These are phyloP conservation scores for Papilio gigon DNA, from an alignment of 2,888 invertebrate species.

Conservation along the genomic window DNA sequence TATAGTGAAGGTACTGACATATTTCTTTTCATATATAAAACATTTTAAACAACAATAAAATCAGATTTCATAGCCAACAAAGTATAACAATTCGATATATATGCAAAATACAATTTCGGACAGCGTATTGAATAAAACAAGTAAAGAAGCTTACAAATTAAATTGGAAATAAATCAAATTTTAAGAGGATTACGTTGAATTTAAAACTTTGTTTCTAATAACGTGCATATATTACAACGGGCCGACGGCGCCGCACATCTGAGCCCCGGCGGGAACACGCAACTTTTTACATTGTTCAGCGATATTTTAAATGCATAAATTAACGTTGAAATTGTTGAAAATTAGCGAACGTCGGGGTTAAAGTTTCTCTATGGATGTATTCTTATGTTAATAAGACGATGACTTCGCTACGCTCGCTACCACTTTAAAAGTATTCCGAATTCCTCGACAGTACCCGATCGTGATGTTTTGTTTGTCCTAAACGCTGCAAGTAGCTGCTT, in stretches of 20 bases:
- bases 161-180: constrained; percentile 49
- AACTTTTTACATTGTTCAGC: constrained; percentile 56
- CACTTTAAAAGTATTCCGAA: constrained; percentile 43
- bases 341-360: constrained; percentile 44
- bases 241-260: constrained; percentile 62
- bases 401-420: constrained; percentile 55
- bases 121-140: constrained; percentile 27
- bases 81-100: constrained; percentile 19
- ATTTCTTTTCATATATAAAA: too few species aligned
- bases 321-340: constrained; percentile 49
- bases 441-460: constrained; percentile 50
- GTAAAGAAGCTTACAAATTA: constrained; percentile 39
- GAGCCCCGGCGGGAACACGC: constrained; percentile 62
- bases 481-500: constrained; percentile 80
- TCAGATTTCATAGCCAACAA: background rate
- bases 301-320: constrained; percentile 56
- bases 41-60: background rate
- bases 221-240: constrained; percentile 71
- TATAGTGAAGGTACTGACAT: constrained; percentile 8
- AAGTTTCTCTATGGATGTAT: constrained; percentile 54
- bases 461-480: constrained; percentile 80
- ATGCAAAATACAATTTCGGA: constrained; percentile 6
- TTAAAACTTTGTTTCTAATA: constrained; percentile 78
- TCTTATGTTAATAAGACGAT: constrained; percentile 65
- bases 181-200: constrained; percentile 71